Base-by-base conservation (phyloP, 2,113 vertebrate species). In the Numenius arquata region DNA sequence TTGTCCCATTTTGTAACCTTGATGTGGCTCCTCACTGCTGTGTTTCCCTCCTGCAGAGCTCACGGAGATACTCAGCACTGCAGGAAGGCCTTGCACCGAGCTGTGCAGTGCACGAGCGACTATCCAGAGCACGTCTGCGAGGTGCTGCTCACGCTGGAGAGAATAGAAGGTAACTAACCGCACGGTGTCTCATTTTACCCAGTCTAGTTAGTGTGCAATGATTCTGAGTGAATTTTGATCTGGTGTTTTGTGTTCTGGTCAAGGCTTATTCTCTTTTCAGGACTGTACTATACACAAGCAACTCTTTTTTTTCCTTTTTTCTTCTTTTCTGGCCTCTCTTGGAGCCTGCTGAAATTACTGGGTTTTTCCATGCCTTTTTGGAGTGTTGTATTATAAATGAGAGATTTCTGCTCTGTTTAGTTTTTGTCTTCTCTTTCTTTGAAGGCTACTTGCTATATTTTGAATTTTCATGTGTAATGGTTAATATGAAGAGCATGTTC, bases 91-190 rank as follows among this genome's bases (percentile, higher is more conserved):
- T 98, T 99, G 93, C 99, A 99, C 92, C 97, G 99, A 66, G 99
- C 99, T 0, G 99, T 99, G 48, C 99, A 99, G 97, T 99, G 99
- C 96, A 99, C 99, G 2, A 98, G 98, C 0, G 99, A 99, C 97
- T 99, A 99, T 73, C 99, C 99, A 0, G 99, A 99, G 96, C 99
- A 99, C 1, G 99, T 99, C 90, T 99, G 99, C 15, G 99, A 99
- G 78, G 99, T 99, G 95, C 95, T 99, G 97, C 99, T 99, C 77
- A 98, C 98, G 3, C 99, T 99, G n/a, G 99, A 99, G 97, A 98
- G 99, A 87, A 98, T 99, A 43, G 99, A 99, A 98, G 99, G 99
- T 99, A 80, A 96, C 18, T 29, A 3, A 4, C 43, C 8, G 30
- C 34, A 2, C 0, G 0, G 32, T 3, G 0, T n/a, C 59, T 89